A percentile compares a stretch with the other conserved stretches of the same genome.
Evolutionary conservation across 1,140 invertebrate species (phyloP).

Genomic region (Octopus sinensis): DNA sequence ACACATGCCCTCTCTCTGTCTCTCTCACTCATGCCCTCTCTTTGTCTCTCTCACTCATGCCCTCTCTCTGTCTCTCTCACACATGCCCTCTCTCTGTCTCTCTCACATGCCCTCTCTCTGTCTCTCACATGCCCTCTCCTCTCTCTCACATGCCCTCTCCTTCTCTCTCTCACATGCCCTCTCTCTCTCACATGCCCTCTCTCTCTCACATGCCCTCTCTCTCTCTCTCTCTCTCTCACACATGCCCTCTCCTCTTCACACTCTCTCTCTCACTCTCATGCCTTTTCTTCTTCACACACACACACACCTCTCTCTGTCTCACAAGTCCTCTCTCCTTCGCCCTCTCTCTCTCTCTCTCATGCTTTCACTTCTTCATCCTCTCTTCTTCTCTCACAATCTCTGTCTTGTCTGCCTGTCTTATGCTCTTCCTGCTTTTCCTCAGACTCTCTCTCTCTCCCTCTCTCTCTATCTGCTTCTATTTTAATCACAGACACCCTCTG

Average conservation of each 20-base stretch:
- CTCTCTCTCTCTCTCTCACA: not conserved
- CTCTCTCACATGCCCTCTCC: no score
- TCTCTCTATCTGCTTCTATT: not conserved
- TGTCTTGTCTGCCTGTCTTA: not conserved
- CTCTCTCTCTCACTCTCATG: not conserved
- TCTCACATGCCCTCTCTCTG: no score
- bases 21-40: no score
- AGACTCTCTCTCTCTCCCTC: not conserved
- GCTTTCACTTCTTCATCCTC: not conserved
- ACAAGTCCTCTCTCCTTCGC: not conserved
- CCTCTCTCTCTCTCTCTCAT: not conserved
- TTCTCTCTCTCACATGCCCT: no score
- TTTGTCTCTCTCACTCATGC: no score
- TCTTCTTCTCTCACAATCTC: not conserved
- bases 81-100: no score
- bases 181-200: not conserved
- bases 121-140: no score
- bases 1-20: no score
- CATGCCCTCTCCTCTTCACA: not conserved
- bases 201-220: not conserved
- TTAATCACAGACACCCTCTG: not conserved
- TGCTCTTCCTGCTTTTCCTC: not conserved
- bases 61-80: no score
- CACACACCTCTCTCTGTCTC: not conserved
- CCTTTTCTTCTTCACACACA: not conserved